Percentiles rank a stretch among this genome's conserved stretches.
These are phyloP conservation scores for Egretta garzetta DNA, from an alignment of 2,113 vertebrate species.

Conservation along the genomic window DNA sequence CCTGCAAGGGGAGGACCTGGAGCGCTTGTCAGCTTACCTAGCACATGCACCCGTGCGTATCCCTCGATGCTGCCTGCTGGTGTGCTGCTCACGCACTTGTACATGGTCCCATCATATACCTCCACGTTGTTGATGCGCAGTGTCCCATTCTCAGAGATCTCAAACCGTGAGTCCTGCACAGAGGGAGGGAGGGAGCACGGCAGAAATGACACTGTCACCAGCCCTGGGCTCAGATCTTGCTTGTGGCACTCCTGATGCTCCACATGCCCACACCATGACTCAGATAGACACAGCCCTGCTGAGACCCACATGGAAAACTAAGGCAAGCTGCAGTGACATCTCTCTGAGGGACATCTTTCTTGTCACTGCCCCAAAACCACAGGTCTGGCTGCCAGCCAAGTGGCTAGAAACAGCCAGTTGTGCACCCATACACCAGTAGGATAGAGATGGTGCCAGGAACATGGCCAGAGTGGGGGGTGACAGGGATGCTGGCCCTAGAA, in stretches of 20 bases:
- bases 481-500: neutral
- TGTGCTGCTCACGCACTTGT: constrained; percentile 87
- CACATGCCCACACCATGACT: fast-evolving
- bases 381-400: neutral
- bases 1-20: fast-evolving
- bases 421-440: neutral
- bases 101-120: constrained; percentile 89
- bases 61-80: constrained; percentile 82
- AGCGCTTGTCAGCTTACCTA: constrained; percentile 75
- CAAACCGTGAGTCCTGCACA: constrained; percentile 86
- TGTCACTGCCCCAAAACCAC: neutral
- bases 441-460: neutral
- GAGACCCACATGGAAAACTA: neutral
- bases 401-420: neutral
- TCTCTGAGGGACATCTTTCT: neutral
- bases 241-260: neutral
- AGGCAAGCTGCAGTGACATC: neutral
- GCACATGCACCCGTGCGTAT: constrained; percentile 84
- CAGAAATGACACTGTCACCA: neutral
- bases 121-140: constrained; percentile 93
- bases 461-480: neutral
- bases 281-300: neutral
- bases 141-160: constrained; percentile 88
- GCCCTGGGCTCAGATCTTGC: neutral
- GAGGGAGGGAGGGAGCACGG: neutral